Conservation (phyloP, 2,888 invertebrate species). For the Aphidius colemani region DNA sequence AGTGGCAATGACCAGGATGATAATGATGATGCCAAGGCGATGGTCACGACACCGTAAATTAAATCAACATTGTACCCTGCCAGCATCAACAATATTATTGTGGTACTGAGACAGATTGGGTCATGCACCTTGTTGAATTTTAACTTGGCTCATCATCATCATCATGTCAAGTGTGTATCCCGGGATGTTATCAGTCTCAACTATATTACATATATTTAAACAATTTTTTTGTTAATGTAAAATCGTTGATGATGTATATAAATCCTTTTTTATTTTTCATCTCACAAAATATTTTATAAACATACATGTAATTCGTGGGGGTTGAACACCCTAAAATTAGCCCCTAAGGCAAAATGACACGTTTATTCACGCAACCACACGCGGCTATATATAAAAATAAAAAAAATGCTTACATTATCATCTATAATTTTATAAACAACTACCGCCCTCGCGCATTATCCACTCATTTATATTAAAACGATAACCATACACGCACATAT, state of each 20-base stretch:
- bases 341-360: constrained; percentile 44
- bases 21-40: constrained; percentile 14
- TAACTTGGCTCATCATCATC: neutral
- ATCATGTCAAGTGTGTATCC: too few relatives aligned
- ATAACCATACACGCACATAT: neutral
- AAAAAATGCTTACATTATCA: constrained; percentile 61
- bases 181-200: too few relatives aligned
- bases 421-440: constrained; percentile 59
- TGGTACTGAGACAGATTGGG: constrained; percentile 35
- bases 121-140: constrained; percentile 30
- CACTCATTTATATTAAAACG: constrained; percentile 3
- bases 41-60: constrained; percentile 36
- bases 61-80: constrained; percentile 48
- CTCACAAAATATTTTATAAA: constrained; percentile 10
- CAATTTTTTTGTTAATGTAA: constrained; percentile 23
- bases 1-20: constrained; percentile 19
- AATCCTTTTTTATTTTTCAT: constrained; percentile 14
- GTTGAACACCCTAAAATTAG: constrained; percentile 60
- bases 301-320: constrained; percentile 30
- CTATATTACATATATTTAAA: neutral
- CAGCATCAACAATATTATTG: constrained; percentile 47
- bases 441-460: constrained; percentile 33
- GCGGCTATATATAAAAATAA: constrained; percentile 45
- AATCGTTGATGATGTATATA: constrained; percentile 20
- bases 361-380: constrained; percentile 41